A percentile compares a stretch with the other conserved stretches of the same genome.
Evolutionary conservation across 2,888 invertebrate species (phyloP).

Genomic region (Andrena marginata): DNA sequence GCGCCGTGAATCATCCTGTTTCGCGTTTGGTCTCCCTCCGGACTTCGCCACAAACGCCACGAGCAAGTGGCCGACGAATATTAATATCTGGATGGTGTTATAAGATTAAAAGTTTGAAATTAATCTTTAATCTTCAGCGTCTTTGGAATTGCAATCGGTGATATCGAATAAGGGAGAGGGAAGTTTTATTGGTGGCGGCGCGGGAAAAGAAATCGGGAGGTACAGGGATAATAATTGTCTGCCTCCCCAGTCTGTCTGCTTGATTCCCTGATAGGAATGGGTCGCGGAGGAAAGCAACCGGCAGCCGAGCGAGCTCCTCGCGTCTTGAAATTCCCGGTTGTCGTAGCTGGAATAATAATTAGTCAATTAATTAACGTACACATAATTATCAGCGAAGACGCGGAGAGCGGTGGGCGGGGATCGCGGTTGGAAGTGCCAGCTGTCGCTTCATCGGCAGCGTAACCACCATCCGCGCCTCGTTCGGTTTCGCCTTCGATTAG

Average conservation of each 20-base stretch:
- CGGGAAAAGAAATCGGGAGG: slow-evolving; percentile 31
- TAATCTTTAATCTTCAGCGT: not conserved
- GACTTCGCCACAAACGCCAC: not conserved
- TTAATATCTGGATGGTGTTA: not conserved
- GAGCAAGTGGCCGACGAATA: not conserved
- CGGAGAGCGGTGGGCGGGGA: slow-evolving; percentile 54
- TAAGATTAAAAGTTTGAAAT: not conserved
- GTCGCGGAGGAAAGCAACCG: slow-evolving; percentile 51
- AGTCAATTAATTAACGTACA: slow-evolving; percentile 84
- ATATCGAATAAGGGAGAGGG: too few relatives aligned
- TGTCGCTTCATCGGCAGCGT: slow-evolving; percentile 54
- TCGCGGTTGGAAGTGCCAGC: slow-evolving; percentile 50
- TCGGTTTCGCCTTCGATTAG: slow-evolving; percentile 79
- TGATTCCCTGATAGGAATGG: slow-evolving; percentile 55
- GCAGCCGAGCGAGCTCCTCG: slow-evolving; percentile 31
- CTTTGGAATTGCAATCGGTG: too few relatives aligned
- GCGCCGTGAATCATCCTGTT: not conserved
- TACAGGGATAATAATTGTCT: slow-evolving; percentile 46
- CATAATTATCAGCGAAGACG: slow-evolving; percentile 83
- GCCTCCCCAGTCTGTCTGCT: not conserved
- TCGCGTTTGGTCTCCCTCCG: not conserved
- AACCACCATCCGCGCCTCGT: slow-evolving; percentile 60
- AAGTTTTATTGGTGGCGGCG: not conserved
- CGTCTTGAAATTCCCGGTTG: slow-evolving; percentile 63
- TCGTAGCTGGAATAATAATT: slow-evolving; percentile 81